Base-by-base conservation (phyloP, 2,113 vertebrate species). In the Epinephelus fuscoguttatus region DNA sequence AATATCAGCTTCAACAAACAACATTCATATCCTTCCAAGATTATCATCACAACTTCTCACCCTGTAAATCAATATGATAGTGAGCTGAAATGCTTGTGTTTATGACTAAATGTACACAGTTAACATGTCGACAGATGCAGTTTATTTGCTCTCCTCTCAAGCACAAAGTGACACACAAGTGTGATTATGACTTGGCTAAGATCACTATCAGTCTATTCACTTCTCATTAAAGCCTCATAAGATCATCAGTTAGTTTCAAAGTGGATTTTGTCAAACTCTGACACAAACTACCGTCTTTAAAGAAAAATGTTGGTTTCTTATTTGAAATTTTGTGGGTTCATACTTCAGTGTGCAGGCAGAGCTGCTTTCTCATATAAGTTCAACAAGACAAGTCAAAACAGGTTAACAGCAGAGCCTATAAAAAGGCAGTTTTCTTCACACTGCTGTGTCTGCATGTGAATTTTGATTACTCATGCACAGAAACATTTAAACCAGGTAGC, bases 91-190 rank as follows among this genome's bases (percentile, higher is more conserved):
- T 11, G 14, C 18, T 52, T 3, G 0, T 25, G 19, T 57, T 62
- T 33, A 23, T 9, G 55, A 37, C 33, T 25, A 37, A 70, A 12
- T 25, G 3, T 73, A 8, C 5, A 37, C n/a, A 74, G 25, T 70
- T 70, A 27, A 25, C 1, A 6, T 40, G 23, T 7, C 30, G 52
- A 64, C 42, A 75, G 50, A 75, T 18, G 23, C 50, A 15, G 50
- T 66, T 55, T 21, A 78, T 68, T 68, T 50, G 21, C n/a, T 42
- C 27, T 69, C n/a, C 56, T 70, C 71, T 73, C 30, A 27, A 62
- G 62, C 47, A 62, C n/a, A 69, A 57, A 66, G n/a, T 30, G 27
- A 70, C 7, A 59, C 57, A 49, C 21, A 23, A 59, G 40, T 37
- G 52, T 45, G 56, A 68, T 53, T 53, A 62, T 19, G 42, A 45